Base-by-base conservation (phyloP, 1,140 invertebrate genomes). In the Latrodectus geometricus region DNA sequence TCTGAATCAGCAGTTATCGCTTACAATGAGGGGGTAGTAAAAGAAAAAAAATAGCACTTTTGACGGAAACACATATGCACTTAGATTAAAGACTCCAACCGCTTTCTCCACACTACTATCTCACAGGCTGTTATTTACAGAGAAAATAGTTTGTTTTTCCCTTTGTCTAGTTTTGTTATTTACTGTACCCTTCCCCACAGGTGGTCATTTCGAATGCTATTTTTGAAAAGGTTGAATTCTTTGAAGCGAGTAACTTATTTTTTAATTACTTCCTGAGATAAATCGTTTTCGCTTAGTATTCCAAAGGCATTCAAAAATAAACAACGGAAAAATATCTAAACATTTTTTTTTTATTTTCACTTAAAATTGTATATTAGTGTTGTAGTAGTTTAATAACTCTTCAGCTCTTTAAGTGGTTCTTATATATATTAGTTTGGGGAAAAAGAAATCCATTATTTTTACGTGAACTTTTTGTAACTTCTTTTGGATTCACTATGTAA, bases 121-220 rank as follows among this genome's bases (percentile, higher is more conserved):
- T 21, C 35, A 76, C 50, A 49, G 56, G 15, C 8, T 78, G 35
- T 56, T 82, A 82, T 82, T 82, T 82, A 52, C 70, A 72, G 7
- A 15, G n/a, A 73, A 82, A 82, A 82, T 82, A 73, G 80, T 82
- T 82, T 82, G 80, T 82, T 82, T 82, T 82, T 50, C 23, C 54
- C 61, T 68, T 80, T 80, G 48, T 80, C 78, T 80, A 61, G 48
- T 65, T 72, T 72, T 61, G 80, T 82, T 82, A 74, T 82, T 82
- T 82, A 68, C 80, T 73, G 69, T 54, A 73, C 54, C 69, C 56
- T 15, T 20, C 12, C 23, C 80, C 70, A 21, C 80, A 82, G 80
- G 80, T 73, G 70, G 80, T 48, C 69, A 82, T 73, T 82, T 8
- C 15, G 50, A 54, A 66, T 50, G 15, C 48, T 54, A 20, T 35